Percentiles rank a stretch among this genome's conserved stretches.
Evolutionary conservation across 1,140 invertebrate species (phyloP).

Genomic region (Drosophila auraria): DNA sequence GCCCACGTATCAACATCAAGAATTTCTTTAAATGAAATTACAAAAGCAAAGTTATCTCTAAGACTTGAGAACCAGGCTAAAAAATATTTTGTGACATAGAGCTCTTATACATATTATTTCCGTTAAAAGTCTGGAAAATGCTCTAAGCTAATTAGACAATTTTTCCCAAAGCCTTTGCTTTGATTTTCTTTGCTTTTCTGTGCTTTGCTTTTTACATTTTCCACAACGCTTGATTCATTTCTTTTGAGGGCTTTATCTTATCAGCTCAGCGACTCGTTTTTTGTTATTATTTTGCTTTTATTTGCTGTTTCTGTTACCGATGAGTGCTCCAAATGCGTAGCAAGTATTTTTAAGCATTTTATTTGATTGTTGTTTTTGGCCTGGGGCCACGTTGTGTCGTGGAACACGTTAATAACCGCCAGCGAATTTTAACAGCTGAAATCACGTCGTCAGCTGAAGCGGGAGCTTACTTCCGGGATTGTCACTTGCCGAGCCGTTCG

Average conservation of each 20-base stretch:
- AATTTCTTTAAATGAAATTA: conserved; percentile 7
- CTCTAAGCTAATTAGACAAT: not conserved
- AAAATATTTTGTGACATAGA: not conserved
- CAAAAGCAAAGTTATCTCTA: not conserved
- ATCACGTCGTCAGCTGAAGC: conserved; percentile 73
- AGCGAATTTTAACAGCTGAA: conserved; percentile 57
- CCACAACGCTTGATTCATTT: conserved; percentile 25
- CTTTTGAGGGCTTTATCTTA: conserved; percentile 42
- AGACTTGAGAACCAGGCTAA: conserved; percentile 13
- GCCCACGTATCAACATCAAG: not conserved
- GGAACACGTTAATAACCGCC: conserved; percentile 71
- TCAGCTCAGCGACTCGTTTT: conserved; percentile 16
- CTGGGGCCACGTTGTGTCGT: conserved; percentile 73
- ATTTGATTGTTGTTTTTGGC: conserved; percentile 46
- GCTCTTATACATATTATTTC: not conserved
- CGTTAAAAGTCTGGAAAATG: not conserved
- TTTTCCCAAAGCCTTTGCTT: not conserved
- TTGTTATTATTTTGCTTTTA: conserved; percentile 24
- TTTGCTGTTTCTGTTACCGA: conserved; percentile 11
- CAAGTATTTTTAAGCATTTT: conserved; percentile 66
- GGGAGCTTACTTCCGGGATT: conserved; percentile 66
- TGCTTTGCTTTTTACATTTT: conserved; percentile 23
- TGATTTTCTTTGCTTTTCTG: conserved; percentile 1
- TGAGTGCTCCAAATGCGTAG: conserved; percentile 45
- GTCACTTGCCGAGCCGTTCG: conserved; percentile 49